Conservation (phyloP, 2,888 invertebrate genomes). For the Digitonthophagus gazella region DNA sequence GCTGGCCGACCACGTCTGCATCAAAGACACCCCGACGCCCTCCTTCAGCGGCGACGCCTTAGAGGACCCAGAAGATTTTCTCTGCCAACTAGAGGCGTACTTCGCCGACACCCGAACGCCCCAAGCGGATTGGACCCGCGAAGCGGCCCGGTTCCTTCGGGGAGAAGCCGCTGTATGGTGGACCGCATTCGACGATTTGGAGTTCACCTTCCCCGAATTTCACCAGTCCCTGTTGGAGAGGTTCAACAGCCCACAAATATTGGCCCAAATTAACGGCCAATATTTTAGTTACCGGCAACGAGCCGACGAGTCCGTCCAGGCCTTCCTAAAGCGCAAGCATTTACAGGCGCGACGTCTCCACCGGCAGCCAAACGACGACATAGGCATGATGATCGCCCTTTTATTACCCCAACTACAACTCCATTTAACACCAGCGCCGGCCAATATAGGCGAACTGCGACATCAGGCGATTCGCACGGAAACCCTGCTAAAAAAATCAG, state of each 20-base stretch:
- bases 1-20: too few relatives aligned
- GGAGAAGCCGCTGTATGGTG: background rate
- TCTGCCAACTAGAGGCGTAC: background rate
- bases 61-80: background rate
- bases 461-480: background rate
- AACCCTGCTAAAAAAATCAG: background rate
- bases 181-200: background rate
- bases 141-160: background rate
- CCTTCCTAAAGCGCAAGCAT: background rate
- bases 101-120: background rate
- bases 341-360: background rate
- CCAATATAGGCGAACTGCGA: background rate
- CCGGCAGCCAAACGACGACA: background rate
- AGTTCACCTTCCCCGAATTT: background rate
- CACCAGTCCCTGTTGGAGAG: background rate
- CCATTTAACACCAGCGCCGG: background rate
- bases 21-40: too few relatives aligned
- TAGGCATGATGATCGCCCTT: background rate
- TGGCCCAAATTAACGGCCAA: background rate
- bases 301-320: background rate
- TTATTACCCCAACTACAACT: background rate
- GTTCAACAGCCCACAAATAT: background rate
- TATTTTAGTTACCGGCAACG: background rate
- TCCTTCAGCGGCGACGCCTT: background rate
- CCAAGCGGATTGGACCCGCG: background rate